Evolutionary conservation across 2,888 invertebrate species (phyloP).

Genomic region (Philereme vetulata): DNA sequence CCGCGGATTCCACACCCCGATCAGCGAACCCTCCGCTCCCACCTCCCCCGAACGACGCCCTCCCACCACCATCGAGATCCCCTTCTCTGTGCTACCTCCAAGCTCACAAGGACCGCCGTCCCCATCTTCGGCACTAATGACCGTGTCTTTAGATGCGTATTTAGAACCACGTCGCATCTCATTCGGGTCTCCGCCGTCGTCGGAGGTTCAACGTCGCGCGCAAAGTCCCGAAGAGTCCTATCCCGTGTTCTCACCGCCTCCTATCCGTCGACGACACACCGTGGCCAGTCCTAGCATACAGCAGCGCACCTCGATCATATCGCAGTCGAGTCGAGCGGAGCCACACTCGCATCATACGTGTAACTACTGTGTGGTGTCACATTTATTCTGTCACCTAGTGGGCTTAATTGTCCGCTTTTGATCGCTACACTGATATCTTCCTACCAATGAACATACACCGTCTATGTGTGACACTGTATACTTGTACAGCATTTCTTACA

Average conservation of each 20-base stretch:
- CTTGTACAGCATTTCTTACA: slow-evolving; percentile 69
- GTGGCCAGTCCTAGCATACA: slow-evolving; percentile 77
- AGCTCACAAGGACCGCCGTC: slow-evolving; percentile 85
- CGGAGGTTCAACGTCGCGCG: slow-evolving; percentile 87
- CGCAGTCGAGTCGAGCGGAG: slow-evolving; percentile 89
- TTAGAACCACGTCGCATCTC: slow-evolving; percentile 93
- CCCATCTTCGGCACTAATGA: slow-evolving; percentile 93
- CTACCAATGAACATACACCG: slow-evolving; percentile 51
- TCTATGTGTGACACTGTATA: slow-evolving; percentile 58
- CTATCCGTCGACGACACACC: slow-evolving; percentile 88
- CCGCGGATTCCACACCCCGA: slow-evolving; percentile 91
- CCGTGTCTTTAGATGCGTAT: slow-evolving; percentile 93
- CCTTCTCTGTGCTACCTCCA: slow-evolving; percentile 67
- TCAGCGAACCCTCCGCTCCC: slow-evolving; percentile 83
- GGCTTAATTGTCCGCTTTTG: slow-evolving; percentile 12
- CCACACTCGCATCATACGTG: slow-evolving; percentile 95
- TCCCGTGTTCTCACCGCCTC: slow-evolving; percentile 93
- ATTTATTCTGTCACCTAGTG: slow-evolving; percentile 15
- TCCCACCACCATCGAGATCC: slow-evolving; percentile 85
- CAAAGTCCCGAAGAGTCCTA: slow-evolving; percentile 92
- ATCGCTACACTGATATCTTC: slow-evolving; percentile 23
- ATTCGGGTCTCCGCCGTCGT: slow-evolving; percentile 90
- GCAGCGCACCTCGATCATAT: slow-evolving; percentile 89
- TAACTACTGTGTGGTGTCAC: slow-evolving; percentile 79
- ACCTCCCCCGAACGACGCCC: slow-evolving; percentile 69